phyloP scores from a whole-genome alignment of 1,140 invertebrate species.

The Chymomyza costata region DNA sequence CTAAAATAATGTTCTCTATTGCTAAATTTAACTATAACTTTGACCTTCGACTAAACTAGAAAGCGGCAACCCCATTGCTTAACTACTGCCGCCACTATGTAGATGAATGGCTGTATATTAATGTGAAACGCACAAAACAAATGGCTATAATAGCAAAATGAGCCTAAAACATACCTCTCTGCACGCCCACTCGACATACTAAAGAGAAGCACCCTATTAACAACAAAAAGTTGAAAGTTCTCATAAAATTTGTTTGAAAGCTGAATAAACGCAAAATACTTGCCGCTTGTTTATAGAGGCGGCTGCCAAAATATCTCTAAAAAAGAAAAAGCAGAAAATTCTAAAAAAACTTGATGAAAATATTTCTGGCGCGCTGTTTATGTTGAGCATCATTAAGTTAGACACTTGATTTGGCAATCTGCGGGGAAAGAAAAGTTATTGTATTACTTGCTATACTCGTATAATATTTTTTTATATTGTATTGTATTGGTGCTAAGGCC shows the following conservation, averaged over 20 bases:
- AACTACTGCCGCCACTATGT: neutral
- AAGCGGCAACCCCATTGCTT: slow-evolving; percentile 21
- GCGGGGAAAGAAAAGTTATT: slow-evolving; percentile 32
- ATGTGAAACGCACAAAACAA: neutral
- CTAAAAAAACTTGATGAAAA: slow-evolving; percentile 22
- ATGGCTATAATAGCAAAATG: neutral
- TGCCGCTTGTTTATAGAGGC: slow-evolving; percentile 6
- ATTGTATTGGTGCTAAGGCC: slow-evolving; percentile 4
- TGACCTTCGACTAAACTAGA: slow-evolving; percentile 31
- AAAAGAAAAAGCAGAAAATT: slow-evolving; percentile 22
- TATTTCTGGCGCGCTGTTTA: slow-evolving; percentile 44
- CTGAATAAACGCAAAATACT: slow-evolving; percentile 24
- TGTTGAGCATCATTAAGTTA: slow-evolving; percentile 70
- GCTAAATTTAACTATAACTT: slow-evolving; percentile 18
- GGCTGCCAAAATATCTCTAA: too few species aligned
- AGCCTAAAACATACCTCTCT: neutral
- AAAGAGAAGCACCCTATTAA: neutral
- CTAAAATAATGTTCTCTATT: slow-evolving; percentile 21
- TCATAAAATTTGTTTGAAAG: slow-evolving; percentile 48
- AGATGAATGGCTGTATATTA: neutral
- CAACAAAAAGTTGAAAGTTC: slow-evolving; percentile 66
- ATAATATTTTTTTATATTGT: slow-evolving; percentile 55
- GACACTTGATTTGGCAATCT: slow-evolving; percentile 70
- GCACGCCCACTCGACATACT: neutral
- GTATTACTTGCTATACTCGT: slow-evolving; percentile 72